phyloP scores from a whole-genome alignment of 2,113 vertebrate genomes.

The Pituophis catenifer region DNA sequence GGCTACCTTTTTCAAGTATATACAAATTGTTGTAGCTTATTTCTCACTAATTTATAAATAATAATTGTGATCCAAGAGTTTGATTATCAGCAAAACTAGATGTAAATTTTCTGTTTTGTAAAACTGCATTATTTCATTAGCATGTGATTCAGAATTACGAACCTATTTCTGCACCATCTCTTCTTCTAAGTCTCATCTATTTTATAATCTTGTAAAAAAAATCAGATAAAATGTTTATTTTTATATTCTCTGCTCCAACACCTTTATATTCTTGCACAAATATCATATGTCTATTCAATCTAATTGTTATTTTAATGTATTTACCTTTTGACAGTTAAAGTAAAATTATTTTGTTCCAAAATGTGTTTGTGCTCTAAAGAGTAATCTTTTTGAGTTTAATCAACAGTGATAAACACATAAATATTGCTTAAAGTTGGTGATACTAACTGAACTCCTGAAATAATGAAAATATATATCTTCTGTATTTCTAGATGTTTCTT shows the following conservation, averaged over 20 bases:
- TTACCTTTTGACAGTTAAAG: background rate
- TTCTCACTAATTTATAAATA: background rate
- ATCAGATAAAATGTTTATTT: background rate
- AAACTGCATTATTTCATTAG: background rate
- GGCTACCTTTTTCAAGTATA: background rate
- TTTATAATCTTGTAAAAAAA: background rate
- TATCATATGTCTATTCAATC: background rate
- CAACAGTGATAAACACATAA: background rate
- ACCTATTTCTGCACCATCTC: background rate
- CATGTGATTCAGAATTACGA: too few species aligned
- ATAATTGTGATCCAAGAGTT: background rate
- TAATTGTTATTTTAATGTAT: background rate
- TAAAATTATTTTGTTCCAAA: background rate
- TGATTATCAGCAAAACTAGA: background rate
- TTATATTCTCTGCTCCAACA: background rate
- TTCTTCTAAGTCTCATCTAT: background rate
- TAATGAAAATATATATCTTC: conserved; percentile 10
- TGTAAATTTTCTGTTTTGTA: background rate
- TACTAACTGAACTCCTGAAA: background rate
- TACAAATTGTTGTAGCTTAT: background rate
- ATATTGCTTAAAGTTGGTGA: background rate
- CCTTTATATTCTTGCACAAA: background rate
- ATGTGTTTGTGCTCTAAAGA: background rate
- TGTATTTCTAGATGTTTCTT: background rate
- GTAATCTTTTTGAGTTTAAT: background rate